These are phyloP conservation scores for Kryptolebias marmoratus DNA, from an alignment of 2,113 vertebrate genomes.

Conservation along the genomic window DNA sequence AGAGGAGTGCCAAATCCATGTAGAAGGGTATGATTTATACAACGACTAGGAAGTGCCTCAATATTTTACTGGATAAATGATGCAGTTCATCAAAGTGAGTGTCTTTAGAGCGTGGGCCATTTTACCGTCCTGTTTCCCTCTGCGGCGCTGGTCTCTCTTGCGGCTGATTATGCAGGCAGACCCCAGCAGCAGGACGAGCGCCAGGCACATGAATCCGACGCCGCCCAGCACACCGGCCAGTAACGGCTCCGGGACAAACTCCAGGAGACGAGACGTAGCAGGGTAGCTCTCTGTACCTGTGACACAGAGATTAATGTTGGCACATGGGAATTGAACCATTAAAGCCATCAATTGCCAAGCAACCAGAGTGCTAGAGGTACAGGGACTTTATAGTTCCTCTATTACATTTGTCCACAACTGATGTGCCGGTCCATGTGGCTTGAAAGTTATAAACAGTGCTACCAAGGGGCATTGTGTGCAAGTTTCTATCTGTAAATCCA, in stretches of 20 bases:
- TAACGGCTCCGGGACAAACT: slow-evolving; percentile 84
- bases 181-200: slow-evolving; percentile 84
- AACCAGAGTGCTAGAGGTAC: no score
- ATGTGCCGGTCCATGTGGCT: no score
- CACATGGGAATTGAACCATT: no score
- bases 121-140: slow-evolving; percentile 72
- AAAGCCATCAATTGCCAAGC: no score
- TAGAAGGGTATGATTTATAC: slow-evolving; percentile 58
- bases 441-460: no score
- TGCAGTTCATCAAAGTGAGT: slow-evolving; percentile 66
- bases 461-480: no score
- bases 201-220: slow-evolving; percentile 87
- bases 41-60: slow-evolving; percentile 62
- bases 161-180: slow-evolving; percentile 86
- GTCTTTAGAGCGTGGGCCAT: slow-evolving; percentile 30
- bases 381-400: no score
- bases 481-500: no score
- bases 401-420: no score
- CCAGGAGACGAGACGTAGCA: slow-evolving; percentile 82
- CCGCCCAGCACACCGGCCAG: slow-evolving; percentile 88
- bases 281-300: slow-evolving; percentile 87
- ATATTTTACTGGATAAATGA: slow-evolving; percentile 71
- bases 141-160: slow-evolving; percentile 68
- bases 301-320: not conserved
- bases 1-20: slow-evolving; percentile 50